Conservation (phyloP, 2,797 vertebrate genomes). For the Sebastes baramenuke region DNA sequence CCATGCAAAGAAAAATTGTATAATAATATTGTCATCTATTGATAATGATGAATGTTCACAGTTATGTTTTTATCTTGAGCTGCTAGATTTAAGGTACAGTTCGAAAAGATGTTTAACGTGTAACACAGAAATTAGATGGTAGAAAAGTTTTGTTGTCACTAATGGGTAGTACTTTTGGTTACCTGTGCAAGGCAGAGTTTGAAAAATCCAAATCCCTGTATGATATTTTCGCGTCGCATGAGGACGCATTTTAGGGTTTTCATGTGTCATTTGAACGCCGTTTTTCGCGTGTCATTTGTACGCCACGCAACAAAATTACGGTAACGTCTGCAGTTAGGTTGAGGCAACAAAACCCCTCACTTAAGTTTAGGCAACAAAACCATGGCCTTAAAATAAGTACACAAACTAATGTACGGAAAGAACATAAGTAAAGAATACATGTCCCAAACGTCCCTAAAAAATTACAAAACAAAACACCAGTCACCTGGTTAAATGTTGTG, state of each 20-base stretch:
- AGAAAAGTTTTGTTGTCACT: not conserved
- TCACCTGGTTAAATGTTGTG: too few species aligned
- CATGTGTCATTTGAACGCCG: not conserved
- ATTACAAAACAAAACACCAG: not conserved
- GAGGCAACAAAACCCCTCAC: not conserved
- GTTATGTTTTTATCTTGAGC: not conserved
- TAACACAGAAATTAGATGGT: not conserved
- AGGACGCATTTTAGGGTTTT: not conserved
- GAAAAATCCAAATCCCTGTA: not conserved
- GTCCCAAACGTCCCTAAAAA: not conserved
- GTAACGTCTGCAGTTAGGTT: not conserved
- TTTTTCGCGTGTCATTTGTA: not conserved
- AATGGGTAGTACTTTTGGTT: not conserved
- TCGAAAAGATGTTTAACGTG: not conserved
- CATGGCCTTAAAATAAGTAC: not conserved
- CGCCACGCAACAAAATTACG: not conserved
- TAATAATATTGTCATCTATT: not conserved
- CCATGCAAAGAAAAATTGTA: not conserved
- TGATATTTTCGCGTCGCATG: not conserved
- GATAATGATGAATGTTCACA: not conserved
- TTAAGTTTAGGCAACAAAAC: not conserved
- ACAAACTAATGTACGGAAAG: rapidly evolving
- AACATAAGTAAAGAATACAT: not conserved
- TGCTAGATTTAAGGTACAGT: not conserved
- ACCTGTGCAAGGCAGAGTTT: not conserved